phyloP scores from a whole-genome alignment of 2,113 vertebrate species.

The Sarotherodon lohbergeri region DNA sequence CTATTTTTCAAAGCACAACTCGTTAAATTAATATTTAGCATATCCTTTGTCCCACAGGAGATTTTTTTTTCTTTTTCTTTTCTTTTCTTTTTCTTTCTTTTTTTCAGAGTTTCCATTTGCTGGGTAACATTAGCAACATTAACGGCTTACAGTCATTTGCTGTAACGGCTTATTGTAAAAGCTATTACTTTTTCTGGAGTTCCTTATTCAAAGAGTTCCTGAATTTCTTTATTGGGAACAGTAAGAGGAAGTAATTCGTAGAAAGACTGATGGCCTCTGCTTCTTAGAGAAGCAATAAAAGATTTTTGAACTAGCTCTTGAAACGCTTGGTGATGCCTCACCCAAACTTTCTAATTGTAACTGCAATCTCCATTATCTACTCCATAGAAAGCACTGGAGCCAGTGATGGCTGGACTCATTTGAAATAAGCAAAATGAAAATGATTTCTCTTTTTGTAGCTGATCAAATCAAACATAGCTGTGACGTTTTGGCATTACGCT shows the following conservation, averaged over 20 bases:
- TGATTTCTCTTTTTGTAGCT: background rate
- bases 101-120: background rate
- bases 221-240: background rate
- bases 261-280: background rate
- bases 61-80: background rate
- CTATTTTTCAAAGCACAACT: background rate
- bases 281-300: background rate
- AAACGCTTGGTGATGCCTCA: background rate
- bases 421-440: background rate
- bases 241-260: background rate
- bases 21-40: background rate
- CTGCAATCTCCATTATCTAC: background rate
- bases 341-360: background rate
- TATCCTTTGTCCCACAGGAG: background rate
- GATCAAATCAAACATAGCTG: background rate
- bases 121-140: background rate
- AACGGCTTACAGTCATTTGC: background rate
- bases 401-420: background rate
- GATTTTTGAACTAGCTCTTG: background rate
- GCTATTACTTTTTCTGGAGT: background rate
- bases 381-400: background rate
- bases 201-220: background rate
- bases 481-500: background rate
- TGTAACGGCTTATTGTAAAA: background rate
- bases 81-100: fast-evolving